Evolutionary conservation across 2,888 invertebrate species (phyloP).

Genomic region (Seira sanloemensis): DNA sequence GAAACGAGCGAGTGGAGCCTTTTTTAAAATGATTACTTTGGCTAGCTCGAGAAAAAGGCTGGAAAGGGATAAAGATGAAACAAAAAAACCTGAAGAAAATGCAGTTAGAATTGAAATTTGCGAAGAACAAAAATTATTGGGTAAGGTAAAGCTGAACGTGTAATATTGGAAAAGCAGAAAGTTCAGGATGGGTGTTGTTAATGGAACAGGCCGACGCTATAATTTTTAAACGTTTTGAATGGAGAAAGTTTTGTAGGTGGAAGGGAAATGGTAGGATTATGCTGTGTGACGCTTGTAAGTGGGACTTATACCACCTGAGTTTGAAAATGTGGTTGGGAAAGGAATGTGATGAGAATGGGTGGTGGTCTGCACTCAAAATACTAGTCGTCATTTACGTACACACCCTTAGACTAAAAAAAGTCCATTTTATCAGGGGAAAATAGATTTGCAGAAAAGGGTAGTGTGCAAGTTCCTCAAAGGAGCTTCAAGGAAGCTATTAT

Average conservation of each 20-base stretch:
- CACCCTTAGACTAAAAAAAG: neutral
- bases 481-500: neutral
- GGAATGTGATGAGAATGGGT: constrained; percentile 49
- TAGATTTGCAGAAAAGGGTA: neutral
- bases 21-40: neutral
- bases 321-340: constrained; percentile 38
- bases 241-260: constrained; percentile 48
- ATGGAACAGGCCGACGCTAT: constrained; percentile 39
- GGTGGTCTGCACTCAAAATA: too few species aligned
- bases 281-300: neutral
- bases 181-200: neutral
- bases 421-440: constrained; percentile 22
- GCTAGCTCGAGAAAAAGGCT: too few species aligned
- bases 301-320: constrained; percentile 12
- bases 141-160: neutral
- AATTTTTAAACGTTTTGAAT: constrained; percentile 37
- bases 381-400: neutral
- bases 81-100: neutral
- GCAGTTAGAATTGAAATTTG: neutral
- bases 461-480: too few species aligned
- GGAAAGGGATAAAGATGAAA: too few species aligned
- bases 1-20: too few species aligned
- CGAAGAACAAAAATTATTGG: constrained; percentile 3
- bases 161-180: neutral
- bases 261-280: constrained; percentile 24